Percentiles rank a stretch among this genome's conserved stretches.
phyloP scores from a whole-genome alignment of 2,113 vertebrate species.

The Cyprichromis sp. region DNA sequence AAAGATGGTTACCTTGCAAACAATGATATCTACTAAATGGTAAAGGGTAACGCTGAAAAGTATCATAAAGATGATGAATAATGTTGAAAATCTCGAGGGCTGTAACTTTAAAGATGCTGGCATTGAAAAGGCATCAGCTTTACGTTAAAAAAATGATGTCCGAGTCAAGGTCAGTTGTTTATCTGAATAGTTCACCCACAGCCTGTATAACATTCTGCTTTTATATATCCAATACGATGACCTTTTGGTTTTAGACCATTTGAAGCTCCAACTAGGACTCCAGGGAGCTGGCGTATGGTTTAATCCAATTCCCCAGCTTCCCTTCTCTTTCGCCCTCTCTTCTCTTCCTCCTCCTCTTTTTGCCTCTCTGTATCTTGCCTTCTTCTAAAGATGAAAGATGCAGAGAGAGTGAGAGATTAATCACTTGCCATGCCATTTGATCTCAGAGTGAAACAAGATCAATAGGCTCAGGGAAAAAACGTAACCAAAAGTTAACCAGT shows the following conservation, averaged over 20 bases:
- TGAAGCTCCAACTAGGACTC: conserved; percentile 28
- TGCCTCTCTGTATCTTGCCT: conserved; percentile 32
- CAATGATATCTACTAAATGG: neutral
- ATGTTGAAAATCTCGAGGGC: neutral
- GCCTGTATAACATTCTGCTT: neutral
- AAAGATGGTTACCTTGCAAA: neutral
- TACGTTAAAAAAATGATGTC: neutral
- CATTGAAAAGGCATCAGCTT: neutral
- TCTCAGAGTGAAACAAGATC: conserved; percentile 61
- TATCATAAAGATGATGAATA: neutral
- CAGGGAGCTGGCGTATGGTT: conserved; percentile 36
- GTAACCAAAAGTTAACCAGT: conserved; percentile 41
- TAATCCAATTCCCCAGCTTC: conserved; percentile 7
- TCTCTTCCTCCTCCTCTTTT: neutral
- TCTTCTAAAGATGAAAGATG: conserved; percentile 66
- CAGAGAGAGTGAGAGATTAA: conserved; percentile 55
- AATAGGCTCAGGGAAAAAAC: conserved; percentile 43
- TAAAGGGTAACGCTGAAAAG: neutral
- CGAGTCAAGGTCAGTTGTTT: neutral
- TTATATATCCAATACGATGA: conserved; percentile 24
- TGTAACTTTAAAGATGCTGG: neutral
- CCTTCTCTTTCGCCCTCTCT: neutral
- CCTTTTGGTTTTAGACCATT: conserved; percentile 39
- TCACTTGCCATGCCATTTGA: conserved; percentile 66
- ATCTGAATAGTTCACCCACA: neutral